Conservation (phyloP, 2,888 invertebrate genomes). For the Mythimna vitellina region DNA sequence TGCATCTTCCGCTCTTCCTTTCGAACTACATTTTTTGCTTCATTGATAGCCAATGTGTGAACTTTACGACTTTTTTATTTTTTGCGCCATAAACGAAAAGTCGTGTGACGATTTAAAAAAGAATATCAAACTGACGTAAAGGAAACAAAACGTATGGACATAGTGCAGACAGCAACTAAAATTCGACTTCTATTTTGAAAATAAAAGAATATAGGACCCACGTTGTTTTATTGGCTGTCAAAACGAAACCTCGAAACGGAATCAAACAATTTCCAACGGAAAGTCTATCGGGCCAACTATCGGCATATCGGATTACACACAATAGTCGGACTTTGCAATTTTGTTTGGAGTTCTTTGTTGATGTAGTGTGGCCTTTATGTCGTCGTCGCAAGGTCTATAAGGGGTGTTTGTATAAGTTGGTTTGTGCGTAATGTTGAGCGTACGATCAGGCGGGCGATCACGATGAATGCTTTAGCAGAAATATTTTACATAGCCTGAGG, state of each 20-base stretch:
- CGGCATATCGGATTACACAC: constrained; percentile 85
- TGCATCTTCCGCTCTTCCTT: constrained; percentile 83
- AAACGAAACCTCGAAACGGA: constrained; percentile 77
- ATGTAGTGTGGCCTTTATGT: constrained; percentile 71
- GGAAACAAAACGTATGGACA: constrained; percentile 53
- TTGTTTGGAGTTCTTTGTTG: constrained; percentile 55
- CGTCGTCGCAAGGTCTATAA: constrained; percentile 67
- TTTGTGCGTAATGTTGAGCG: constrained; percentile 80
- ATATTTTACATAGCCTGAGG: constrained; percentile 90
- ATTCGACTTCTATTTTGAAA: constrained; percentile 55
- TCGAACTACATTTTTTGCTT: constrained; percentile 69
- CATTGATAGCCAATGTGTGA: constrained; percentile 60
- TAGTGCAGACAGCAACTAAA: constrained; percentile 64
- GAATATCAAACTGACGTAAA: constrained; percentile 54
- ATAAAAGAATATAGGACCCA: constrained; percentile 54
- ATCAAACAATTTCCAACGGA: constrained; percentile 83
- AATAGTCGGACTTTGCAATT: constrained; percentile 80
- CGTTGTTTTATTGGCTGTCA: constrained; percentile 73
- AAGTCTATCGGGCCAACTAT: constrained; percentile 84
- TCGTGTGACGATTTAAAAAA: constrained; percentile 60
- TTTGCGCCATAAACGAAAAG: constrained; percentile 59
- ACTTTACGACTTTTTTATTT: constrained; percentile 59
- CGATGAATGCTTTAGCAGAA: constrained; percentile 90
- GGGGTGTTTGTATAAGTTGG: constrained; percentile 70
- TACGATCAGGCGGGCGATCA: constrained; percentile 87